Evolutionary conservation across 37 sponge, comb jelly and placozoan genomes (phyloP), one percentile per base, ranked within the genome.

Genomic region (Cliona cf. orientalis): DNA sequence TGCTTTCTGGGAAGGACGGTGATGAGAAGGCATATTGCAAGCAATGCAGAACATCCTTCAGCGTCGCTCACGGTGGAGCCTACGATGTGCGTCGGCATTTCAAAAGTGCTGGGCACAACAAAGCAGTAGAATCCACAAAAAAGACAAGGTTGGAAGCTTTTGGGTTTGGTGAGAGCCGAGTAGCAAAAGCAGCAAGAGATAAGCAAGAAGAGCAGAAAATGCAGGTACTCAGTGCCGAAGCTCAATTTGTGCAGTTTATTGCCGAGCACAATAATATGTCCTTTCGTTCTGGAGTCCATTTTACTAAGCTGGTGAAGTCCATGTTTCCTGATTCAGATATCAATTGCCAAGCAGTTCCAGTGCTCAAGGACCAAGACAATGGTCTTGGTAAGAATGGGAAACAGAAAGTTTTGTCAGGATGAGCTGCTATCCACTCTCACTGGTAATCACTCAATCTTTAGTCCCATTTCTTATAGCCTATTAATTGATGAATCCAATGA

Each of bases 401-500:
- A 66, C 36, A 14, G 66, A 66, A 3, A 34, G 19, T 31, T 66
- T 14, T 31, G 36, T 34, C 66, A 66, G 4, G 37, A 66, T 66
- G 2, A 66, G 36, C 37, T 66, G 21, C 19, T 66, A 35, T 6
- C 33, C 14, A 35, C 34, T 19, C 28, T 66, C 7, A 66, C 36
- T 3, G 19, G 4, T 26, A 14, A 5, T n/a, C n/a, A n/a, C n/a
- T n/a, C n/a, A n/a, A n/a, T n/a, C n/a, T n/a, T n/a, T n/a, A n/a
- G n/a, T 3, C 37, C 36, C 2, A 38, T 66, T 21, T 66, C 19
- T 26, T 66, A 26, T 38, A 66, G 36, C 28, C 66, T 66, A 14
- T 38, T 66, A 19, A 34, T 66, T 35, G 63, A 61, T 61, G 66
- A 66, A 26, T 66, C 66, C 17, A 66, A 66, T 34, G 66, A 66